These are phyloP conservation scores for Urocynchramus pylzowi DNA, from an alignment of 2,113 vertebrate species.

Conservation along the genomic window DNA sequence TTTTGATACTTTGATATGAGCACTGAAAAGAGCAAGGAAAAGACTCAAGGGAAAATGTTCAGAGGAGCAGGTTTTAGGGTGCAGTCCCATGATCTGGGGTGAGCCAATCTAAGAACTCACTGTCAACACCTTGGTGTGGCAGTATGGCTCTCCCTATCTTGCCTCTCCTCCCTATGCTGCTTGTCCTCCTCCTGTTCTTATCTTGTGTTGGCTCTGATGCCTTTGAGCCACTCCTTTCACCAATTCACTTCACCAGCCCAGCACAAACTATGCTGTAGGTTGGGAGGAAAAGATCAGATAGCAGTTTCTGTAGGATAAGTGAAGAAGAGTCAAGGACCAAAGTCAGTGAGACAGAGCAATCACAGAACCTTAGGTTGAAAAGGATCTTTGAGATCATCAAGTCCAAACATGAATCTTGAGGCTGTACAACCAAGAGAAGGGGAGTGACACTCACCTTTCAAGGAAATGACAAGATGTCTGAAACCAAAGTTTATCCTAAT, in stretches of 20 bases:
- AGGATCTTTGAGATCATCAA: not conserved
- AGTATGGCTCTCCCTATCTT: not conserved
- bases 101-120: not conserved
- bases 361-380: not conserved
- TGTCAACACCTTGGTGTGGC: not conserved
- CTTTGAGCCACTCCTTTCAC: not conserved
- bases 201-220: not conserved
- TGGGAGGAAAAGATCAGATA: not conserved
- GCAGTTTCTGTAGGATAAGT: not conserved
- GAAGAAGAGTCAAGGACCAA: not conserved
- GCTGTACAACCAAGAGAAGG: not conserved
- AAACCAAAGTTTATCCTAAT: not conserved
- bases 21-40: not conserved
- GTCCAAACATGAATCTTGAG: not conserved
- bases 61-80: not conserved
- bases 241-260: not conserved
- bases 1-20: not conserved
- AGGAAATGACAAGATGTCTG: not conserved
- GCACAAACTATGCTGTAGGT: not conserved
- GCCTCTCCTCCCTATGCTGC: not conserved
- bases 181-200: fast-evolving
- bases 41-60: not conserved
- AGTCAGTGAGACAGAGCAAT: not conserved
- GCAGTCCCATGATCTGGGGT: not conserved
- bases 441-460: not conserved